A percentile compares a stretch with the other conserved stretches of the same genome.
Conservation (phyloP, 2,113 vertebrate genomes). For the Nothocercus julius region DNA sequence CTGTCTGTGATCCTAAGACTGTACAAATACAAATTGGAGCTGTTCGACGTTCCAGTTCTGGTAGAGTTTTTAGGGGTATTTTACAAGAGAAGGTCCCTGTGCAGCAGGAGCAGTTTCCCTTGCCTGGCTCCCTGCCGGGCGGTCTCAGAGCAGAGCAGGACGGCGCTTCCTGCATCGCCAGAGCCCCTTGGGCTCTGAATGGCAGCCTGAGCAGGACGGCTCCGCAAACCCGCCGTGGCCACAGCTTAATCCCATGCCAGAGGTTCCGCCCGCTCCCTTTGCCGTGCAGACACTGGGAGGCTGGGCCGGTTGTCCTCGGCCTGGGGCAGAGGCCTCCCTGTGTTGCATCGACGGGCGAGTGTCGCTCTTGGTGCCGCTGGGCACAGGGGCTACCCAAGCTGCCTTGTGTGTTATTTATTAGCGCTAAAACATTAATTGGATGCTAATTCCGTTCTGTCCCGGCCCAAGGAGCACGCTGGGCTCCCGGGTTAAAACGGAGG, state of each 20-base stretch:
- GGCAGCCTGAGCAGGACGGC: not conserved
- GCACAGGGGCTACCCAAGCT: not conserved
- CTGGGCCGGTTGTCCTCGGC: not conserved
- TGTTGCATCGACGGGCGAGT: too few species aligned
- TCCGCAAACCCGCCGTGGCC: not conserved
- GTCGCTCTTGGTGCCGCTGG: too few species aligned
- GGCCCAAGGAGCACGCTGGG: not conserved
- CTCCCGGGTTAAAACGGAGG: not conserved
- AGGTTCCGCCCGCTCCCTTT: not conserved
- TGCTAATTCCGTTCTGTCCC: not conserved
- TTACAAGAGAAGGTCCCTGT: not conserved
- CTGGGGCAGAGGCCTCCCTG: too few species aligned
- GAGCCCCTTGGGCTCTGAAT: not conserved
- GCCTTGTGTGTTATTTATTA: not conserved
- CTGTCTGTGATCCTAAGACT: not conserved
- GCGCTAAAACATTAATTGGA: not conserved
- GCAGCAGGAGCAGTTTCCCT: not conserved
- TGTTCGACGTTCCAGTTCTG: not conserved
- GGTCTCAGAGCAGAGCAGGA: not conserved
- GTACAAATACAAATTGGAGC: not conserved
- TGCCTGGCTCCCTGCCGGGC: not conserved
- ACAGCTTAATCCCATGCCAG: not conserved
- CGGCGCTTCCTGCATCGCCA: not conserved
- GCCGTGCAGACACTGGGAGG: too few species aligned
- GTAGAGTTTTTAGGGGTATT: not conserved